Base-by-base conservation (phyloP, 1,140 invertebrate genomes). In the Adoxophyes honmai region DNA sequence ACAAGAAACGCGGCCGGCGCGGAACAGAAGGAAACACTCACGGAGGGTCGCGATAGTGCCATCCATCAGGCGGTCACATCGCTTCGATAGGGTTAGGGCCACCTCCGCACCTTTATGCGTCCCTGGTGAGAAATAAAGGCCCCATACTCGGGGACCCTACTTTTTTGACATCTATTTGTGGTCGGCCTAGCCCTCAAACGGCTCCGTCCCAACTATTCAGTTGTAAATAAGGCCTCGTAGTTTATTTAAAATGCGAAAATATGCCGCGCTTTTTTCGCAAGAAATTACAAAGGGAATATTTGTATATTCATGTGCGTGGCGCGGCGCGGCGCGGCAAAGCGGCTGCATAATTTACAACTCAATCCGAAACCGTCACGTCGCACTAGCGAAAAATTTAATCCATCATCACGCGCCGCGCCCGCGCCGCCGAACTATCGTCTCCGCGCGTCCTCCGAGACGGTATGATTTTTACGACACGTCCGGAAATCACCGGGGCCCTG, bases 111-210 rank as follows among this genome's bases (percentile, higher is more conserved):
- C 85, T 86, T 86, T 88, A 88, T 88, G 82, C 33, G 75, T 88
- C 85, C 82, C 85, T 62, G 69, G 85, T 80, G 81, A 60, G 64
- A 76, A 67, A 80, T 88, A 85, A 83, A 75, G 67, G 72, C 73
- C 75, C 81, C 73, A 73, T 73, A 72, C 68, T 62, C 65, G 66
- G 63, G 74, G 72, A 66, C 75, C 78, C 81, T 66, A 79, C 72
- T 86, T 83, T 85, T 88, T 86, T 86, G 81, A 85, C 85, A 77
- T 86, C 81, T 86, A 88, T 88, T 85, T 88, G 82, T 80, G 85
- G 85, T 88, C 72, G 74, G 68, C 67, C 73, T 73, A 68, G 68
- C 57, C 72, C 80, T 78, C 70, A 80, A 86, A 85, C 81, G 79
- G 70, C 74, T 66, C 64, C 37, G 16, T 35, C 42, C 44, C 60